Evolutionary conservation across 2,113 vertebrate species (phyloP), one percentile per base, ranked within the genome.

Genomic region (Candoia aspera): DNA sequence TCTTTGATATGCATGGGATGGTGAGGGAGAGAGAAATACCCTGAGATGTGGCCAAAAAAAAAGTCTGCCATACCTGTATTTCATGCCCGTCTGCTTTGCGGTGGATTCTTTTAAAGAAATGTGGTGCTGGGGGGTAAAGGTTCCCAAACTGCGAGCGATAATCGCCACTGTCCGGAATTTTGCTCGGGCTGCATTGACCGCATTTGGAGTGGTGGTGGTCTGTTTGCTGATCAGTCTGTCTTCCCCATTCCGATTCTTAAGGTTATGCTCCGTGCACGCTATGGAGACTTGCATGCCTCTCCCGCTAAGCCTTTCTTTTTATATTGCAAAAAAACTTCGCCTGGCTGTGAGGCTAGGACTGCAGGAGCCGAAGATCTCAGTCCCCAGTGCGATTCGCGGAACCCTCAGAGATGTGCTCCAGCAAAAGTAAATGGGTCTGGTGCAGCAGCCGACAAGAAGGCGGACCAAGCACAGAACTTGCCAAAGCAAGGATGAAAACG

Each of bases 51-150:
- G 88, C 90, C 90, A 91, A 91, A 79, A 89, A 95, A 59, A 60
- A 49, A 29, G 90, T 0, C 13, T 59, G 24, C 95, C 99, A 95
- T 98, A 99, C 99, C 99, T 99, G 97, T 99, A 99, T 97, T 99
- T 99, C 99, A 99, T 99, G 96, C 99, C 99, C 57, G 99, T 99
- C 98, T 98, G 99, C 96, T 99, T 99, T 33, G 99, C 99, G 0
- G 99, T 99, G 89, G 99, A 99, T 97, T 99, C 99, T 96, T 99
- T 99, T 95, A 99, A 98, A 1, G 99, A 99, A 97, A 99, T 99
- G 97, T 99, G 99, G 13, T 99, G 99, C 94, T 99, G 98, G 0
- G 99, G 99, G 1, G 98, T 98, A 94, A 99, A 99, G 29, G 99
- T 98, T 93, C 99, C 99, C 91, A 99, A 96, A 96, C 99, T 99